Conservation (phyloP, 2,888 invertebrate species). For the Drosophila neonasuta region DNA sequence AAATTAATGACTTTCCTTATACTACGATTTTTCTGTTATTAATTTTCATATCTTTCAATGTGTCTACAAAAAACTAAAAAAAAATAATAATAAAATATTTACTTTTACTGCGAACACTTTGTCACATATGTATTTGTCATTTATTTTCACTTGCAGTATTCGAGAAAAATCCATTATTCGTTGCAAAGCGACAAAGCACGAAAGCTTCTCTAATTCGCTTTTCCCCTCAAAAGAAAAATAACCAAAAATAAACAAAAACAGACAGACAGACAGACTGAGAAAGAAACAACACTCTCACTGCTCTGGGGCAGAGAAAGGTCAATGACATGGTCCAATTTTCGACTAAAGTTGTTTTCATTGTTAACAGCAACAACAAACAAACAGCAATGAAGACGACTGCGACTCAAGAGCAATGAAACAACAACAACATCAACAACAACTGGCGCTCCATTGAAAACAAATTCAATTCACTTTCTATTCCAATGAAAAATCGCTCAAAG, state of each 20-base stretch:
- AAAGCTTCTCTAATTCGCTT: constrained; percentile 40
- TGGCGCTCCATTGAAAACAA: constrained; percentile 50
- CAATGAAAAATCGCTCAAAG: constrained; percentile 75
- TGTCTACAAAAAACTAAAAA: too few species aligned
- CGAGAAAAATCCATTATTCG: constrained; percentile 43
- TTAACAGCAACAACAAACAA: constrained; percentile 24
- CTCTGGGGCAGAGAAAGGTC: constrained; percentile 69
- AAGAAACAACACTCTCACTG: constrained; percentile 70
- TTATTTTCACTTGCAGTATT: constrained; percentile 47
- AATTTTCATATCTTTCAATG: background rate
- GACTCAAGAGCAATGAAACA: constrained; percentile 57
- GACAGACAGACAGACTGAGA: constrained; percentile 18
- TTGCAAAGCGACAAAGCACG: constrained; percentile 2
- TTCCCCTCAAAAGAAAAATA: constrained; percentile 30
- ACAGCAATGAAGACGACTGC: constrained; percentile 55
- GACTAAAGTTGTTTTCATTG: constrained; percentile 59
- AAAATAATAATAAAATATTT: too few species aligned
- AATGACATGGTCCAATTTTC: constrained; percentile 78
- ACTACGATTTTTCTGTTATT: background rate
- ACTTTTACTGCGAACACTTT: background rate
- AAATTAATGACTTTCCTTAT: too few species aligned
- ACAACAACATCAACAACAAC: constrained; percentile 34
- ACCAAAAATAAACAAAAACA: constrained; percentile 26
- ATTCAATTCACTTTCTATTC: constrained; percentile 78
- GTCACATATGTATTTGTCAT: background rate